Base-by-base conservation (phyloP, 2,888 invertebrate genomes). In the Eristalis intricaria region DNA sequence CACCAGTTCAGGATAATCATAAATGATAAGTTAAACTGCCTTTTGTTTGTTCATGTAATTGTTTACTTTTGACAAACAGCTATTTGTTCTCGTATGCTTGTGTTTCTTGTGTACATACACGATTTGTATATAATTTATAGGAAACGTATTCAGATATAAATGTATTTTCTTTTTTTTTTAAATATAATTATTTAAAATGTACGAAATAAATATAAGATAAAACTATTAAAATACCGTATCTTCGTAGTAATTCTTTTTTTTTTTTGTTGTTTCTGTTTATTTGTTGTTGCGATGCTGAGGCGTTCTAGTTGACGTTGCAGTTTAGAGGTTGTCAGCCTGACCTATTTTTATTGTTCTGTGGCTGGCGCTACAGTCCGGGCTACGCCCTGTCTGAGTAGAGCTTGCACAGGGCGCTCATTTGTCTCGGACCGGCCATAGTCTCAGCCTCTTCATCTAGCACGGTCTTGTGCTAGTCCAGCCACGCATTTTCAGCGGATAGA, bases 31-130 rank as follows among this genome's bases (percentile, higher is more conserved):
- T 80, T 56, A 80, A 84, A 87, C 84, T 82, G 77, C 86, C 84
- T 71, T 84, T 26, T 74, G 78, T 74, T 77, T 69, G 71, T 82
- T 84, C n/a, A n/a, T n/a, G n/a, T 75, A 70, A 80, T 71, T 79
- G 58, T 76, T 63, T 89, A 73, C 84, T 84, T 77, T 81, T n/a
- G n/a, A 76, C 64, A 69, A 79, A 69, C n/a, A n/a, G n/a, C 64
- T 8, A 50, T 19, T 19, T 50, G 19, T 19, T 19, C 43, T 50
- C 40, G 81, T 84, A 82, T 77, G 68, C 80, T 84, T 84, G 71
- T 84, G 83, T 86, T 76, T 88, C 76, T 84, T 80, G 71, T 89
- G 89, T 89, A 89, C 81, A 88, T 88, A 84, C 26, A 81, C 70
- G 61, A 69, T 82, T 69, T 77, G 78, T 89, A 84, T 85, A 78